Percentiles rank a stretch among this genome's conserved stretches.
phyloP scores from a whole-genome alignment of 2,113 vertebrate genomes.

The Apteryx owenii region DNA sequence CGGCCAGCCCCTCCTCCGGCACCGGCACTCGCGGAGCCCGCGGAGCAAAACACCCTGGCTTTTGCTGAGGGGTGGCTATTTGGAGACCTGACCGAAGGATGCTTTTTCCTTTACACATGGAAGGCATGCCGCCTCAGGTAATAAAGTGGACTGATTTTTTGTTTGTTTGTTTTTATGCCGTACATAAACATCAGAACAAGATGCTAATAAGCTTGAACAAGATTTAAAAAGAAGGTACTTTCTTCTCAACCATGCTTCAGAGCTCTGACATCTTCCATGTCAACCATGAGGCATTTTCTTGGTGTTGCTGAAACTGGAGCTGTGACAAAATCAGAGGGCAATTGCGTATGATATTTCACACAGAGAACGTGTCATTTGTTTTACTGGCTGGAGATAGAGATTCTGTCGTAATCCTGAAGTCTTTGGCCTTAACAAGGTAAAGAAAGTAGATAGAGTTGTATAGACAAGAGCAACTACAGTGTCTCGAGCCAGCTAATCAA shows the following conservation, averaged over 20 bases:
- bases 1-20: no score
- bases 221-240: not conserved
- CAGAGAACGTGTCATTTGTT: not conserved
- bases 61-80: no score
- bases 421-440: not conserved
- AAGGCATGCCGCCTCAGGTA: not conserved
- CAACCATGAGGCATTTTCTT: not conserved
- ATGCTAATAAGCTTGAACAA: not conserved
- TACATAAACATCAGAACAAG: not conserved
- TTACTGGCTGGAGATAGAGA: not conserved
- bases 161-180: not conserved
- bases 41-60: no score
- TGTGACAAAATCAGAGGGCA: not conserved
- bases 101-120: not conserved
- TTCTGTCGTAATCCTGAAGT: not conserved
- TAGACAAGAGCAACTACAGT: not conserved
- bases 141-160: not conserved
- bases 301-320: not conserved
- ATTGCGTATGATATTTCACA: not conserved
- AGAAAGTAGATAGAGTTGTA: not conserved
- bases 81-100: not conserved
- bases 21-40: no score
- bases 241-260: not conserved
- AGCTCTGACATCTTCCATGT: not conserved
- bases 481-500: not conserved